phyloP scores from a whole-genome alignment of 2,113 vertebrate species.

The Circaetus cinerascens region DNA sequence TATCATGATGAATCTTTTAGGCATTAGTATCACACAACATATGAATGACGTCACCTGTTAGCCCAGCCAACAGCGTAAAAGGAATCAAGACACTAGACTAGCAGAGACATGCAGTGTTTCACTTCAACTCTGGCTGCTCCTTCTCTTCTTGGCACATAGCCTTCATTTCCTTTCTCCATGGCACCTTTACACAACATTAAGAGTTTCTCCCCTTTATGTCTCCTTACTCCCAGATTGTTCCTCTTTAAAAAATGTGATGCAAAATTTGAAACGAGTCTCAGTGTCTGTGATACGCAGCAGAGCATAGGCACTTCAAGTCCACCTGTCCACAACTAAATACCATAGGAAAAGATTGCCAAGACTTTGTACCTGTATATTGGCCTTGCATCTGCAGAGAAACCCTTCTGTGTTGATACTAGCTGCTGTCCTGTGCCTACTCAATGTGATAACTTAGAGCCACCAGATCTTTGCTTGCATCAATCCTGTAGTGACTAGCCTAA shows the following conservation, averaged over 20 bases:
- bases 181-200: not conserved
- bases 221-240: not conserved
- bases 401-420: not conserved
- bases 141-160: not conserved
- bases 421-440: not conserved
- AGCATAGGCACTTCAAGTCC: not conserved
- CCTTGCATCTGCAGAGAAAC: not conserved
- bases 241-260: not conserved
- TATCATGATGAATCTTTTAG: not conserved
- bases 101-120: not conserved
- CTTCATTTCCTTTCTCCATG: not conserved
- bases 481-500: not conserved
- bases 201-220: not conserved
- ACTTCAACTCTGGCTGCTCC: not conserved
- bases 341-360: not conserved
- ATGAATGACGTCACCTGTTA: not conserved
- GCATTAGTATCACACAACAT: not conserved
- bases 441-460: not conserved
- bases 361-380: not conserved
- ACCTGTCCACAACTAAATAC: not conserved
- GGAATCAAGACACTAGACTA: not conserved
- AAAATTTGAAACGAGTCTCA: not conserved
- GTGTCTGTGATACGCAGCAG: not conserved
- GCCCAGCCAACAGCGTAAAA: not conserved
- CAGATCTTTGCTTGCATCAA: not conserved